phyloP scores from a whole-genome alignment of 2,113 vertebrate species.

The Pterophyllum scalare region DNA sequence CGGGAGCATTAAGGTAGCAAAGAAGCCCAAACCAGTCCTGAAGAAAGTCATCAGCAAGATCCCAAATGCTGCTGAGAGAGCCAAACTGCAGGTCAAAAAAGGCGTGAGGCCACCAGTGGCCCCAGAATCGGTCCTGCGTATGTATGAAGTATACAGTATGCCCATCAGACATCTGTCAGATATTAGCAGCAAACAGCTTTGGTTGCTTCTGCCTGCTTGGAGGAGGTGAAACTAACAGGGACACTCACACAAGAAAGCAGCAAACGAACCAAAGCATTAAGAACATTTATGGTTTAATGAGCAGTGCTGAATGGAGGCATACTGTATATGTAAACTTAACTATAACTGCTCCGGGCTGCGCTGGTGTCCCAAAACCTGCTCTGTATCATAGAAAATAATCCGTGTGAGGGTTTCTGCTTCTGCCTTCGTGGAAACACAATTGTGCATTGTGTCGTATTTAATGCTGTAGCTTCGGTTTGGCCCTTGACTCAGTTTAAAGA shows the following conservation, averaged over 20 bases:
- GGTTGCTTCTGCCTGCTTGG: neutral
- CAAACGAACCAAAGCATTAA: slow-evolving; percentile 14
- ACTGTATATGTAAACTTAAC: slow-evolving; percentile 40
- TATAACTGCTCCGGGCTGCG: neutral
- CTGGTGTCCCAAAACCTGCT: no score
- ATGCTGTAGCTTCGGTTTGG: no score
- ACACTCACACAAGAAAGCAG: neutral
- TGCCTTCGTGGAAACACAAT: no score
- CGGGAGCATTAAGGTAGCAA: slow-evolving; percentile 59
- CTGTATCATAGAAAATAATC: no score
- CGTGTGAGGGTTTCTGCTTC: no score
- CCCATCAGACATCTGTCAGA: neutral
- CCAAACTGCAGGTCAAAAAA: slow-evolving; percentile 39
- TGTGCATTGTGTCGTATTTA: no score
- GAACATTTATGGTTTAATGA: neutral
- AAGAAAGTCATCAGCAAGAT: slow-evolving; percentile 60
- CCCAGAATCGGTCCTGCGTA: slow-evolving; percentile 54
- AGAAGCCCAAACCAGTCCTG: slow-evolving; percentile 29
- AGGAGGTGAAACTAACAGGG: neutral
- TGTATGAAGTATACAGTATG: slow-evolving; percentile 64
- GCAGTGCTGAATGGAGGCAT: slow-evolving; percentile 11
- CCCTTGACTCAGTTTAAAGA: no score
- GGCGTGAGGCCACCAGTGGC: neutral
- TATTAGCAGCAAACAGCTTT: neutral
- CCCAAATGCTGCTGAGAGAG: slow-evolving; percentile 28